Conservation (phyloP, 2,797 vertebrate species). For the Anomalospiza imberbis region DNA sequence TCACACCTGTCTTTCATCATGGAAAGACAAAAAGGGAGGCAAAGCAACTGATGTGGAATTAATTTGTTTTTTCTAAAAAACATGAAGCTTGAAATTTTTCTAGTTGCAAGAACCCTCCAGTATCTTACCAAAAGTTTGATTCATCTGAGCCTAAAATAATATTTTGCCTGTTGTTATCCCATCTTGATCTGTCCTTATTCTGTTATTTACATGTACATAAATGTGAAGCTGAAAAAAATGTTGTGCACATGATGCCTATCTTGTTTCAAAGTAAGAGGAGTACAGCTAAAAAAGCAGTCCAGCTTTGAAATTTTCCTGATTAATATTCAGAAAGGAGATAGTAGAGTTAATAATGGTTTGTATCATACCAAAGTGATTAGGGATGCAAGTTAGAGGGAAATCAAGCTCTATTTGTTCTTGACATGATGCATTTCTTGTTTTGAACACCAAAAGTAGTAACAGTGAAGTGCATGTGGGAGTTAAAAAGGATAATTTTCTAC, state of each 20-base stretch:
- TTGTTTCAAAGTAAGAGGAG: not conserved
- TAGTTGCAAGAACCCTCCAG: not conserved
- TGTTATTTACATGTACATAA: not conserved
- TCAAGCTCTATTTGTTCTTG: not conserved
- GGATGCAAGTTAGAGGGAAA: not conserved
- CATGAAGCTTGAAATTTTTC: not conserved
- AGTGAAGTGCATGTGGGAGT: not conserved
- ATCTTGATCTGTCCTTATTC: not conserved
- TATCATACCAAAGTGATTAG: not conserved
- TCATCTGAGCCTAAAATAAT: not conserved
- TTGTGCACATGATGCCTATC: fast-evolving
- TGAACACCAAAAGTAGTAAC: not conserved
- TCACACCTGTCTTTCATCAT: not conserved
- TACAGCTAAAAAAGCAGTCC: not conserved
- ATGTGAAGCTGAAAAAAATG: not conserved
- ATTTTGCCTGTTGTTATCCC: not conserved
- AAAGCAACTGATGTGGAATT: not conserved
- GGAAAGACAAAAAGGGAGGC: not conserved
- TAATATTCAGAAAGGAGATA: not conserved
- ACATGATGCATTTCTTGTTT: not conserved
- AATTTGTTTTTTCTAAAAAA: not conserved
- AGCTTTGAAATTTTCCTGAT: not conserved
- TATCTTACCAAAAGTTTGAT: not conserved
- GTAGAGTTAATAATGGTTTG: not conserved
- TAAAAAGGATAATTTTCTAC: not conserved